These are phyloP conservation scores for Ophraella communa DNA, from an alignment of 2,888 invertebrate species.

Conservation along the genomic window DNA sequence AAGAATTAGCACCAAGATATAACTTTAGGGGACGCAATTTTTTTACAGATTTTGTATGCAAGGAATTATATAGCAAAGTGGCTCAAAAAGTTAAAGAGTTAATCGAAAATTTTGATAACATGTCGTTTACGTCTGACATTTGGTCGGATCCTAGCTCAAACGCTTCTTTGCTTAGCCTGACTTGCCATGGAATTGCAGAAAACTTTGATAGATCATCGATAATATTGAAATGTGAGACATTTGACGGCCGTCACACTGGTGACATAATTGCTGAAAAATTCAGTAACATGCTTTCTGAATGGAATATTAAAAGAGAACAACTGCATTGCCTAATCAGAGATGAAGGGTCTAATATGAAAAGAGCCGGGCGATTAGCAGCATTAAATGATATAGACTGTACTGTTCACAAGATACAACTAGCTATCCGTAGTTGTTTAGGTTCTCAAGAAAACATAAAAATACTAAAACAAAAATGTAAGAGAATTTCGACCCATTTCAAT, in stretches of 20 bases:
- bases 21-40: not conserved
- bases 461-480: not conserved
- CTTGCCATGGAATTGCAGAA: constrained; percentile 1
- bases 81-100: constrained; percentile 2
- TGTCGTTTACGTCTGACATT: constrained; percentile 7
- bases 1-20: constrained; percentile 9
- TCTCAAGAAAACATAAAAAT: not conserved
- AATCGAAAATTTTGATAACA: constrained; percentile 1
- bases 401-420: constrained; percentile 5
- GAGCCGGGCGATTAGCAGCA: not conserved
- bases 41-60: not conserved
- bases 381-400: not conserved
- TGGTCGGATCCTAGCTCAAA: constrained; percentile 12
- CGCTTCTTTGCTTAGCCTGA: constrained; percentile 5
- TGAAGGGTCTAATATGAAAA: constrained; percentile 4
- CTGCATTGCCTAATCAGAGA: constrained; percentile 2
- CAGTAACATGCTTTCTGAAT: constrained; percentile 1
- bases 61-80: not conserved
- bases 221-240: constrained; percentile 8
- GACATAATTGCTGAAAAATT: constrained; percentile 10
- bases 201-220: constrained; percentile 1
- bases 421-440: constrained; percentile 1
- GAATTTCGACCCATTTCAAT: constrained; percentile 1
- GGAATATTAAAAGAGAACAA: constrained; percentile 6
- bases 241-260: constrained; percentile 1